Conservation (phyloP, 2,888 invertebrate species). For the Hydroisotoma schaefferi region DNA sequence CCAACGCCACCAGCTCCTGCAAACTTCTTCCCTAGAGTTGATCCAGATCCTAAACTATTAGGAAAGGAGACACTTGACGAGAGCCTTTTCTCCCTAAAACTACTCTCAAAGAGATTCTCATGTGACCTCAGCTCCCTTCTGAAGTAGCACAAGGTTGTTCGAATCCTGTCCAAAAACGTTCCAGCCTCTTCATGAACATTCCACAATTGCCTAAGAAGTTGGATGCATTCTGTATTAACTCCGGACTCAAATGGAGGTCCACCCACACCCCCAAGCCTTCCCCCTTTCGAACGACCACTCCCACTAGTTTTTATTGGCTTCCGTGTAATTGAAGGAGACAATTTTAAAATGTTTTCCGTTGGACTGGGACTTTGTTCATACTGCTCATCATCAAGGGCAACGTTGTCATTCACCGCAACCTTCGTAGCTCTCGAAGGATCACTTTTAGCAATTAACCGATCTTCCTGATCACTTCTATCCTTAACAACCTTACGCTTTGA, state of each 20-base stretch:
- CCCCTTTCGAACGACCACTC: background rate
- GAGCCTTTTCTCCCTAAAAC: conserved; percentile 29
- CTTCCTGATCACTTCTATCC: background rate
- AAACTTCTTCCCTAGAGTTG: background rate
- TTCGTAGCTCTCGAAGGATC: background rate
- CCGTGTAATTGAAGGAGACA: background rate
- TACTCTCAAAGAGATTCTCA: conserved; percentile 36
- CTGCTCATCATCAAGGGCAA: too few relatives aligned
- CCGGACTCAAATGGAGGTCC: conserved; percentile 43
- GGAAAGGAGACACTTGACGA: conserved; percentile 18
- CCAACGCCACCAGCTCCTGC: background rate
- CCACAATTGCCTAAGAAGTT: conserved; percentile 46
- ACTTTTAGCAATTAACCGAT: background rate
- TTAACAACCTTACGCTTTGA: too few relatives aligned
- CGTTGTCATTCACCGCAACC: too few relatives aligned
- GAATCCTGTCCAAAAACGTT: conserved; percentile 28
- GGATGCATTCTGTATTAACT: conserved; percentile 47
- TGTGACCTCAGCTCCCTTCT: conserved; percentile 29
- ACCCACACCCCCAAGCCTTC: conserved; percentile 12
- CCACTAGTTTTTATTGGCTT: background rate
- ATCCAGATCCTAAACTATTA: background rate
- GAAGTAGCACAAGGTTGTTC: conserved; percentile 20
- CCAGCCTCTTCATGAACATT: conserved; percentile 45
- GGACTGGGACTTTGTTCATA: background rate
- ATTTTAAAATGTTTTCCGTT: background rate